Conservation (phyloP, 2,113 vertebrate genomes). For the Siphamia tubifer region DNA sequence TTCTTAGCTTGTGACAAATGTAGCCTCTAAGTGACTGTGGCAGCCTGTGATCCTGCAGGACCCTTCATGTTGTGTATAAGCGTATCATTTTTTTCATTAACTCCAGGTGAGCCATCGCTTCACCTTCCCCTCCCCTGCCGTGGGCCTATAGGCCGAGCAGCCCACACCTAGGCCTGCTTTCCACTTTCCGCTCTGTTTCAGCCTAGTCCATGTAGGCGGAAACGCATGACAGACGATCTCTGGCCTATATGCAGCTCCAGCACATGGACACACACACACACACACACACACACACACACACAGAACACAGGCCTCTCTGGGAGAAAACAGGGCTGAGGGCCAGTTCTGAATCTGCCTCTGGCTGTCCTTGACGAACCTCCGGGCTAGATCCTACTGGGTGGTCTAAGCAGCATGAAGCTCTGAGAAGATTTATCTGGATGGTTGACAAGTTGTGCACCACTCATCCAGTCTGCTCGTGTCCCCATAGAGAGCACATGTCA, state of each 20-base stretch:
- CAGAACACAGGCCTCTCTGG: slow-evolving; percentile 29
- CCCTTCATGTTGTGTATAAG: slow-evolving; percentile 45
- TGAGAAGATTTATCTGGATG: slow-evolving; percentile 63
- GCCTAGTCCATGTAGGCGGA: slow-evolving; percentile 26
- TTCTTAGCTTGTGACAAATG: slow-evolving; percentile 53
- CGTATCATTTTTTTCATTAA: slow-evolving; percentile 51
- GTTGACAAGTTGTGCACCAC: slow-evolving; percentile 56
- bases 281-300: no score
- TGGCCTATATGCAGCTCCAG: slow-evolving; percentile 39
- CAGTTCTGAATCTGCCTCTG: slow-evolving; percentile 55
- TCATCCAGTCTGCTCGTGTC: slow-evolving; percentile 46
- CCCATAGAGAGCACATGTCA: slow-evolving; percentile 52
- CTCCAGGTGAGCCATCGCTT: slow-evolving; percentile 48
- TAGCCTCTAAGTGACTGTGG: slow-evolving; percentile 52
- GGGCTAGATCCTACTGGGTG: slow-evolving; percentile 57
- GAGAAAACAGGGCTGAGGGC: slow-evolving; percentile 37
- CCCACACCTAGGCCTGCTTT: background rate
- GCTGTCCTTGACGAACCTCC: slow-evolving; percentile 64
- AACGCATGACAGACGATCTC: slow-evolving; percentile 35
- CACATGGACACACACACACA: slow-evolving; percentile 17
- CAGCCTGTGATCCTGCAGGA: slow-evolving; percentile 64
- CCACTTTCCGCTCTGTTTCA: slow-evolving; percentile 55
- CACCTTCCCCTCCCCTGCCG: background rate
- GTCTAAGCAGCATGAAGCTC: slow-evolving; percentile 29
- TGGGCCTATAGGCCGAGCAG: background rate